Evolutionary conservation across 1,140 invertebrate genomes (phyloP), one percentile per base, ranked within the genome.

Genomic region (Microplitis demolitor): DNA sequence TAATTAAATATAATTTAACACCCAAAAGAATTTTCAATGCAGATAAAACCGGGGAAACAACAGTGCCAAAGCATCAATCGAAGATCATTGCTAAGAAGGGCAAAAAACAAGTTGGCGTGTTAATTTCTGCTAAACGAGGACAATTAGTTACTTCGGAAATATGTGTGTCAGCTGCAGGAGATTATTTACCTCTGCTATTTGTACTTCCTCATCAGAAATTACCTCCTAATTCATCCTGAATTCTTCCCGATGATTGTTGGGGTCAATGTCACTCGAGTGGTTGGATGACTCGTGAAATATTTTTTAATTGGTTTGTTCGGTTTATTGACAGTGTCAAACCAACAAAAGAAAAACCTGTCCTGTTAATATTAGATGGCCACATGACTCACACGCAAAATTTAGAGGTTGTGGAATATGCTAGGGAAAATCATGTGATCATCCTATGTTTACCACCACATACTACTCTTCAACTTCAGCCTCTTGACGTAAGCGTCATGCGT

Each of bases 401-500:
- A 14, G 63, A 63, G 24, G 35, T 68, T 5, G 45, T 74, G 1
- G 58, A 66, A 37, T 72, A 35, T 33, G 69, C 71, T 69, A 24
- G 69, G 64, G 72, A 84, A 24, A 31, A 69, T 37, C 62, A 66
- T 53, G 39, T 73, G 1, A 45, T 45, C 9, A 24, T 69, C 13
- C 16, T 69, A 16, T 73, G 56, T 45, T 39, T 73, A 4, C 54
- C 72, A 51, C 66, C 56, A 61, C 62, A 72, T 35, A 74, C 45
- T 6, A 66, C 13, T 68, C 69, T 79, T 63, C 76, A 80, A 63
- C 62, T 88, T 9, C 85, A 88, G 67, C 83, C 86, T n/a, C 76
- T 87, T 1, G 87, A 87, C 75, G 79, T 84, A n/a, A 74, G 74
- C 37, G 81, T 88, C 73, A 85, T 87, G 77, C 75, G 73, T 61